Conservation (phyloP, 53 echinoderm and acorn worm species). For the Patiria pectinifera region DNA sequence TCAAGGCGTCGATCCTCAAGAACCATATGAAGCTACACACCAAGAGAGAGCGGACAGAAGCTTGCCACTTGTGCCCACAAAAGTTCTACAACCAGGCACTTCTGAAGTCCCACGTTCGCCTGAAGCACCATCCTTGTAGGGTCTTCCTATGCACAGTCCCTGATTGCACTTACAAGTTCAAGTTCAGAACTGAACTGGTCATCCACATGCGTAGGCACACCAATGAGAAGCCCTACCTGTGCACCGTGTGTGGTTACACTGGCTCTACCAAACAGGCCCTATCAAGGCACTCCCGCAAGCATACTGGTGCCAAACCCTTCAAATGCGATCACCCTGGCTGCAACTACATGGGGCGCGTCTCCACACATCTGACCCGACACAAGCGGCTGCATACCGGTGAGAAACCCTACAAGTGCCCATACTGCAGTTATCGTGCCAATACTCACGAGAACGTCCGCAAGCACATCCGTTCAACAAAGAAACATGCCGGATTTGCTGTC, state of each 20-base stretch:
- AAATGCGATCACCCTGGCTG: conserved; percentile 85
- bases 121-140: conserved; percentile 67
- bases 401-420: conserved; percentile 93
- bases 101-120: conserved; percentile 80
- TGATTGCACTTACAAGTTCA: conserved; percentile 84
- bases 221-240: conserved; percentile 92
- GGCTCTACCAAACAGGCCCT: conserved; percentile 80
- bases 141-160: conserved; percentile 70
- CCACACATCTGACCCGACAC: conserved; percentile 85
- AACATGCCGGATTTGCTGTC: conserved; percentile 80
- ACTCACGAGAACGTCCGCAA: conserved; percentile 90
- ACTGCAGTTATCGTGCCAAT: conserved; percentile 85
- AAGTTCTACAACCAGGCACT: conserved; percentile 72
- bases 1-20: conserved; percentile 74
- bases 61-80: conserved; percentile 77
- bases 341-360: conserved; percentile 80
- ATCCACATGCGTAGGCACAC: conserved; percentile 86
- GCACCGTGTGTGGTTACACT: conserved; percentile 82
- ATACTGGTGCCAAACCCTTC: conserved; percentile 94
- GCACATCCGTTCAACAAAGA: conserved; percentile 84
- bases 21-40: conserved; percentile 83
- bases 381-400: conserved; percentile 83
- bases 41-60: conserved; percentile 64
- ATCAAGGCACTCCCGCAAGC: conserved; percentile 82
- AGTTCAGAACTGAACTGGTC: conserved; percentile 69